A percentile compares a stretch with the other conserved stretches of the same genome.
Conservation (phyloP, 2,797 vertebrate genomes). For the Sternarchorhynchus goeldii region DNA sequence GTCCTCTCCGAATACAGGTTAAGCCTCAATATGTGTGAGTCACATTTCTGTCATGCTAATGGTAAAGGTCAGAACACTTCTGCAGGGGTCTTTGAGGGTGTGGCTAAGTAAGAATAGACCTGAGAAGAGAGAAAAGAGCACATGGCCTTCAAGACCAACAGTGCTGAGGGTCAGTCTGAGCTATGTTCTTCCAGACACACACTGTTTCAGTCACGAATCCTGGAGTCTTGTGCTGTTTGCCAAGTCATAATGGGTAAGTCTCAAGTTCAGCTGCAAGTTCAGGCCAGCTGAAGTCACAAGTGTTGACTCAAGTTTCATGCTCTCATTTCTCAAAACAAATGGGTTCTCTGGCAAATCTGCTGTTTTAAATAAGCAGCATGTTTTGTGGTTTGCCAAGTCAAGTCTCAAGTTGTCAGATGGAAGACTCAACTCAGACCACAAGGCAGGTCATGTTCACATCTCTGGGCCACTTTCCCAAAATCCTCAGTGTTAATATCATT, state of each 20-base stretch:
- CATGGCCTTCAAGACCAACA: too few relatives aligned
- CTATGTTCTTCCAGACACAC: too few relatives aligned
- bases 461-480: slow-evolving; percentile 16
- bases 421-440: background rate
- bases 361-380: background rate
- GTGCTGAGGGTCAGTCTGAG: too few relatives aligned
- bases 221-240: background rate
- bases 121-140: too few relatives aligned
- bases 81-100: too few relatives aligned
- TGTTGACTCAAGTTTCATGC: background rate
- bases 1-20: too few relatives aligned
- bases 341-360: slow-evolving; percentile 4
- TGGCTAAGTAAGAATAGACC: too few relatives aligned
- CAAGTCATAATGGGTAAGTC: background rate
- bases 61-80: too few relatives aligned
- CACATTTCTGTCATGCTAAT: too few relatives aligned
- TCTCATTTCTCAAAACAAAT: background rate
- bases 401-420: slow-evolving; percentile 3
- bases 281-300: background rate
- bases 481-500: background rate
- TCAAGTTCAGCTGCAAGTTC: background rate
- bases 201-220: too few relatives aligned
- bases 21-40: too few relatives aligned
- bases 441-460: background rate
- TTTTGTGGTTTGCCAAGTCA: background rate